These are phyloP conservation scores for Tenebrosternarchus preto DNA, from an alignment of 2,113 vertebrate species.

Conservation along the genomic window DNA sequence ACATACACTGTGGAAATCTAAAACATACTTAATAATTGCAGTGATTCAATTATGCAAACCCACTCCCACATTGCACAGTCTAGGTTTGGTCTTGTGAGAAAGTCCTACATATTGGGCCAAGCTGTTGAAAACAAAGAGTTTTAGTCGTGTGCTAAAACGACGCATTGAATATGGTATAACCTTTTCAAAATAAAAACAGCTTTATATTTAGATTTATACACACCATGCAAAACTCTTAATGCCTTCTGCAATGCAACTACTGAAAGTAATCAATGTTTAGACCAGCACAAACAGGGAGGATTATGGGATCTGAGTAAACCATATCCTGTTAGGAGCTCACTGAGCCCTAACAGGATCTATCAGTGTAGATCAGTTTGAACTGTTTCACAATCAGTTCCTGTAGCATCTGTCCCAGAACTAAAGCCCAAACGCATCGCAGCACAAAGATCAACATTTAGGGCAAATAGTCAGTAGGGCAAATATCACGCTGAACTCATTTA, in stretches of 20 bases:
- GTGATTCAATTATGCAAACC: too few relatives aligned
- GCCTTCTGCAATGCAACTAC: not conserved
- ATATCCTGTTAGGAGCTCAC: slow-evolving; percentile 51
- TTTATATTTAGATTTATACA: not conserved
- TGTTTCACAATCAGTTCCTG: not conserved
- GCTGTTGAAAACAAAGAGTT: too few relatives aligned
- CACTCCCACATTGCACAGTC: too few relatives aligned
- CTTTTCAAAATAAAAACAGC: too few relatives aligned
- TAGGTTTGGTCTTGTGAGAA: too few relatives aligned
- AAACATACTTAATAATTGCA: too few relatives aligned
- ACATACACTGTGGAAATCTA: too few relatives aligned
- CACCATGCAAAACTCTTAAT: not conserved
- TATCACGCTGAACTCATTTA: not conserved
- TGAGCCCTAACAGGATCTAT: slow-evolving; percentile 29
- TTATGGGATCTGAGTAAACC: slow-evolving; percentile 55
- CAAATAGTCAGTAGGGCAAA: too few relatives aligned
- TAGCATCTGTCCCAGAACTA: slow-evolving; percentile 33
- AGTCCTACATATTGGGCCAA: too few relatives aligned
- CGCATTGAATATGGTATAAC: too few relatives aligned
- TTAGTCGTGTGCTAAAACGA: too few relatives aligned
- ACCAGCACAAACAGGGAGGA: slow-evolving; percentile 25
- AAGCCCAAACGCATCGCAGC: not conserved
- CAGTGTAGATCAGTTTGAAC: slow-evolving; percentile 37
- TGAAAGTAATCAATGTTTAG: slow-evolving; percentile 21
- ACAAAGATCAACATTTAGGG: too few relatives aligned